A percentile compares a stretch with the other conserved stretches of the same genome.
These are phyloP conservation scores for Drosophila pallidifrons DNA, from an alignment of 1,140 invertebrate genomes.

Conservation along the genomic window DNA sequence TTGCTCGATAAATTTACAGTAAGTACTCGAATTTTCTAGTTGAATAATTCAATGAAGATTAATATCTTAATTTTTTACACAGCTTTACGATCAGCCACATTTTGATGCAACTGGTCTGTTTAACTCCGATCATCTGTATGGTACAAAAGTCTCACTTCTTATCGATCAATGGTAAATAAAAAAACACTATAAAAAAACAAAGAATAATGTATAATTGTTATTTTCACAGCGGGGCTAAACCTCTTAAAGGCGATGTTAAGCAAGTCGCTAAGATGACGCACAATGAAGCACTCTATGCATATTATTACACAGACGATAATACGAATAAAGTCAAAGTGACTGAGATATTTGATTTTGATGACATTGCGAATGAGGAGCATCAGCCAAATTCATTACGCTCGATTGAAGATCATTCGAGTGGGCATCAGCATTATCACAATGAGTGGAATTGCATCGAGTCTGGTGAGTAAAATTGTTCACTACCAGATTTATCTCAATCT, in stretches of 20 bases:
- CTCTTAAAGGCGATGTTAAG: slow-evolving; percentile 87
- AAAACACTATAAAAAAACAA: not conserved
- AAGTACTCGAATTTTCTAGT: slow-evolving; percentile 9
- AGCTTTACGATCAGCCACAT: slow-evolving; percentile 78
- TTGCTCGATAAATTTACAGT: slow-evolving; percentile 77
- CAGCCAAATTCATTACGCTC: slow-evolving; percentile 59
- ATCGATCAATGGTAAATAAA: slow-evolving; percentile 72
- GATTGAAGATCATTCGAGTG: slow-evolving; percentile 69
- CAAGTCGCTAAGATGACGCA: slow-evolving; percentile 94
- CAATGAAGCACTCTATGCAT: slow-evolving; percentile 94
- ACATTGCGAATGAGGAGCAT: slow-evolving; percentile 89
- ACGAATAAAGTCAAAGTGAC: slow-evolving; percentile 93
- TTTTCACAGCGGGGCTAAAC: slow-evolving; percentile 56
- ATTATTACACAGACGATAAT: slow-evolving; percentile 94
- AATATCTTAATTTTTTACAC: not conserved
- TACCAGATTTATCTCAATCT: not conserved
- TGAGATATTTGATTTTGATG: slow-evolving; percentile 91
- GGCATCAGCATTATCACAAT: slow-evolving; percentile 66
- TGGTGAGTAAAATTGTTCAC: slow-evolving; percentile 46
- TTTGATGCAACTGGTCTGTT: slow-evolving; percentile 77
- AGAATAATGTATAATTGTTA: not conserved
- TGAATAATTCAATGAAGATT: not conserved
- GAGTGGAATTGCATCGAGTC: slow-evolving; percentile 81
- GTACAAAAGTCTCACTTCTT: slow-evolving; percentile 73
- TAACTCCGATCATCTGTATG: slow-evolving; percentile 70